These are phyloP conservation scores for Chydorus sphaericus DNA, from an alignment of 2,888 invertebrate genomes.

Conservation along the genomic window DNA sequence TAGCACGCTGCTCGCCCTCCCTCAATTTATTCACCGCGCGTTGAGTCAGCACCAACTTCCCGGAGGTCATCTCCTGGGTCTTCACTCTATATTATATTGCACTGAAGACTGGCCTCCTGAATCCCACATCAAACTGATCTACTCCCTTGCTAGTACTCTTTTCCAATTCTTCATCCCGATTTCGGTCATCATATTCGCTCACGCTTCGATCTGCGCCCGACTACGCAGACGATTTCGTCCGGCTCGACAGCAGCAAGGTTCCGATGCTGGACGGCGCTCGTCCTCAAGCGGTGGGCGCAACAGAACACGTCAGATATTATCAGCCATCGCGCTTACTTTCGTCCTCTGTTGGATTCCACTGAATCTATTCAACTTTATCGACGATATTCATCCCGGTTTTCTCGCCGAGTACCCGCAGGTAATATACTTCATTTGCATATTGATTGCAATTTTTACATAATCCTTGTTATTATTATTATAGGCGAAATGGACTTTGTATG, in stretches of 20 bases:
- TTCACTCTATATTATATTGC: constrained; percentile 52
- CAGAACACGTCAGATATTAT: constrained; percentile 72
- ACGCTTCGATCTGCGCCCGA: constrained; percentile 66
- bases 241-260: constrained; percentile 12
- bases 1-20: constrained; percentile 59
- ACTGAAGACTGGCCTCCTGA: constrained; percentile 62
- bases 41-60: constrained; percentile 41
- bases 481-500: constrained; percentile 40
- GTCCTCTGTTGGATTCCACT: constrained; percentile 82
- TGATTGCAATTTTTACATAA: too few relatives aligned
- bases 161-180: constrained; percentile 75
- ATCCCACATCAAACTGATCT: constrained; percentile 46
- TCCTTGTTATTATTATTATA: too few relatives aligned
- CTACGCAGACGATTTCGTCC: constrained; percentile 46
- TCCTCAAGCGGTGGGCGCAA: constrained; percentile 46
- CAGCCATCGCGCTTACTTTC: constrained; percentile 73
- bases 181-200: constrained; percentile 63
- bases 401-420: constrained; percentile 29
- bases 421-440: too few relatives aligned
- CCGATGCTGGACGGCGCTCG: constrained; percentile 18
- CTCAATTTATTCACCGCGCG: constrained; percentile 56
- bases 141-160: constrained; percentile 66
- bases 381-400: constrained; percentile 40
- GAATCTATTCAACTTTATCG: constrained; percentile 68
- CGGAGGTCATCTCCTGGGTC: constrained; percentile 35